These are phyloP conservation scores for Sorex fumeus DNA, from an alignment of 2,113 vertebrate species.

Conservation along the genomic window DNA sequence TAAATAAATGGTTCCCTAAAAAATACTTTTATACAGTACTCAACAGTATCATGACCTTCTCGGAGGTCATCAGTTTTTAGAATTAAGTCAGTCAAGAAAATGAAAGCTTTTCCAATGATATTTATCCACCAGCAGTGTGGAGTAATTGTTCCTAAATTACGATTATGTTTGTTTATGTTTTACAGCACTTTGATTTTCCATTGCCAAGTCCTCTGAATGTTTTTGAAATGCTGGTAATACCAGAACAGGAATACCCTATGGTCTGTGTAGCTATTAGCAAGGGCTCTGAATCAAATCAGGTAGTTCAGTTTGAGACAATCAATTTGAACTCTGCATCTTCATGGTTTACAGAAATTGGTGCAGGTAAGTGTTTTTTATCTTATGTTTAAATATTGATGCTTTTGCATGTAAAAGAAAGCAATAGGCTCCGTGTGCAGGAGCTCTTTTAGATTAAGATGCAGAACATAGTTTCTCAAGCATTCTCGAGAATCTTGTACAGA, in stretches of 20 bases:
- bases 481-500: background rate
- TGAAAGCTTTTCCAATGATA: constrained; percentile 37
- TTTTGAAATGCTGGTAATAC: constrained; percentile 99
- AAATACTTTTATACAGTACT: constrained; percentile 19
- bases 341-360: constrained; percentile 98
- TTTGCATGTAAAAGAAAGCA: constrained; percentile 32
- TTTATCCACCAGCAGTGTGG: constrained; percentile 3
- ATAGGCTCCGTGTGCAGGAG: background rate
- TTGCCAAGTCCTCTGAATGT: constrained; percentile 96
- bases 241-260: constrained; percentile 98
- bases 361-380: constrained; percentile 89
- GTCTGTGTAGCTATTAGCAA: constrained; percentile 97
- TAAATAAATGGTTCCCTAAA: constrained; percentile 1
- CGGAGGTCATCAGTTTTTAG: constrained; percentile 31
- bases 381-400: constrained; percentile 10
- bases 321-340: constrained; percentile 99
- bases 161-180: background rate
- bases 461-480: constrained; percentile 26
- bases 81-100: constrained; percentile 28
- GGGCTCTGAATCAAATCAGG: constrained; percentile 92
- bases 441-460: constrained; percentile 3
- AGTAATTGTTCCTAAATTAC: background rate
- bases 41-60: background rate
- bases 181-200: constrained; percentile 99
- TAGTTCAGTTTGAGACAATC: constrained; percentile 99